Conservation (phyloP, 2,888 invertebrate genomes). For the Xestobium rufovillosum region DNA sequence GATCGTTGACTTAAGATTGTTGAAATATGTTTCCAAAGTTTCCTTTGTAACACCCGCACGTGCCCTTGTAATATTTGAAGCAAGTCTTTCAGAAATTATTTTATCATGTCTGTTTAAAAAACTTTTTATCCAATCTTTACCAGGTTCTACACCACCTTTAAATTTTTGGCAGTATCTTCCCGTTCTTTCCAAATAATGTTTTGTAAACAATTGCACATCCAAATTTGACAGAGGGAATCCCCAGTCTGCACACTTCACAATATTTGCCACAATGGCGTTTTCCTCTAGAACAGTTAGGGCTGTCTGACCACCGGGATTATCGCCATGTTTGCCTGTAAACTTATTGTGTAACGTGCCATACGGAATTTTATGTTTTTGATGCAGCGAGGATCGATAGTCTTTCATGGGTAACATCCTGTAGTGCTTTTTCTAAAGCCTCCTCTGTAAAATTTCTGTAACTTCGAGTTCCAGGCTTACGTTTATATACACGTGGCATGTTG, state of each 20-base stretch:
- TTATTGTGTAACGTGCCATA: conserved; percentile 13
- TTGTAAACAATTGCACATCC: conserved; percentile 12
- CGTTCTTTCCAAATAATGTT: conserved; percentile 13
- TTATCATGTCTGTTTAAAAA: conserved; percentile 4
- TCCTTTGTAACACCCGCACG: conserved; percentile 16
- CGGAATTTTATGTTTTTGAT: conserved; percentile 13
- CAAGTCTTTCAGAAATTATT: conserved; percentile 9
- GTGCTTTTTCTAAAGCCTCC: background rate
- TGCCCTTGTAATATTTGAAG: conserved; percentile 8
- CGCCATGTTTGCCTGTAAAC: conserved; percentile 10
- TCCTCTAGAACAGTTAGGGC: conserved; percentile 12
- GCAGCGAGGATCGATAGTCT: conserved; percentile 13
- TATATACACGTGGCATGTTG: background rate
- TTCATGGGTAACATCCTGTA: no score
- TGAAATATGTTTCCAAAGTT: conserved; percentile 18
- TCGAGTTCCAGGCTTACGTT: background rate
- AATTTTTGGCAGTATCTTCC: conserved; percentile 9
- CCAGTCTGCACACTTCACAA: conserved; percentile 14
- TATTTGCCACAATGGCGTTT: conserved; percentile 10
- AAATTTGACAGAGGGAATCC: conserved; percentile 13
- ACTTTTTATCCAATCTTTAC: conserved; percentile 16
- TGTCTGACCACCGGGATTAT: conserved; percentile 13
- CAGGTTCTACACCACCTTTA: conserved; percentile 14
- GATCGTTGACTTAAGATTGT: conserved; percentile 19
- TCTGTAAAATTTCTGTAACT: background rate